Percentiles rank a stretch among this genome's conserved stretches.
Evolutionary conservation across 1,140 invertebrate genomes (phyloP).

Genomic region (Teleogryllus occipitalis): DNA sequence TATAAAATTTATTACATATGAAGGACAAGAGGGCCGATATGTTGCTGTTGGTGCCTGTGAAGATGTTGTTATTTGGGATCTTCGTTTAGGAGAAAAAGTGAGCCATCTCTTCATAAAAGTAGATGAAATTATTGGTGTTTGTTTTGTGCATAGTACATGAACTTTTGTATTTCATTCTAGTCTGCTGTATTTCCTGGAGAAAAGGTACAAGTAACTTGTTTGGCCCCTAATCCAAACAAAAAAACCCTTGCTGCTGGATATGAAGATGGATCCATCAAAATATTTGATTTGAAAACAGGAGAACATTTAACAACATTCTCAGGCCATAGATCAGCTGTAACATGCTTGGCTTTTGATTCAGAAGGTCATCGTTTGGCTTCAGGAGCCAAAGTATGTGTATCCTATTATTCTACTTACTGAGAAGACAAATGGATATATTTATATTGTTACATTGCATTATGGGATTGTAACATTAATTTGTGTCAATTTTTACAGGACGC

Average conservation of each 20-base stretch:
- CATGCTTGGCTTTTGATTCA: slow-evolving; percentile 70
- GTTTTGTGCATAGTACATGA: slow-evolving; percentile 20
- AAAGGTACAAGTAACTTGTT: slow-evolving; percentile 62
- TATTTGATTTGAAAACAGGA: slow-evolving; percentile 64
- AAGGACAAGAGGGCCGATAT: slow-evolving; percentile 69
- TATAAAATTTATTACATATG: slow-evolving; percentile 62
- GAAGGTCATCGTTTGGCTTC: slow-evolving; percentile 74
- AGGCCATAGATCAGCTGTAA: slow-evolving; percentile 82
- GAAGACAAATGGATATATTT: background rate
- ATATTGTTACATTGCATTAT: background rate
- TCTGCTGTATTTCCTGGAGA: slow-evolving; percentile 60
- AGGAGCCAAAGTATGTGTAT: slow-evolving; percentile 65
- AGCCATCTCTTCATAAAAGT: slow-evolving; percentile 22
- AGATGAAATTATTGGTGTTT: slow-evolving; percentile 13
- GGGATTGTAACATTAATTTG: background rate
- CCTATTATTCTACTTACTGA: background rate
- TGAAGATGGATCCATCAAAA: slow-evolving; percentile 75
- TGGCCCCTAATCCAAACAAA: slow-evolving; percentile 62
- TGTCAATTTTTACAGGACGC: slow-evolving; percentile 57
- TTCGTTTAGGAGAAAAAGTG: slow-evolving; percentile 82
- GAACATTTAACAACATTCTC: slow-evolving; percentile 70
- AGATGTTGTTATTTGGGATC: slow-evolving; percentile 90
- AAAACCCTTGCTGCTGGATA: slow-evolving; percentile 84
- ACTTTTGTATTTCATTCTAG: slow-evolving; percentile 20
- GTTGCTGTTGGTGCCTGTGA: slow-evolving; percentile 85